Base-by-base conservation (phyloP, 2,797 vertebrate genomes). In the Sardinella longiceps region DNA sequence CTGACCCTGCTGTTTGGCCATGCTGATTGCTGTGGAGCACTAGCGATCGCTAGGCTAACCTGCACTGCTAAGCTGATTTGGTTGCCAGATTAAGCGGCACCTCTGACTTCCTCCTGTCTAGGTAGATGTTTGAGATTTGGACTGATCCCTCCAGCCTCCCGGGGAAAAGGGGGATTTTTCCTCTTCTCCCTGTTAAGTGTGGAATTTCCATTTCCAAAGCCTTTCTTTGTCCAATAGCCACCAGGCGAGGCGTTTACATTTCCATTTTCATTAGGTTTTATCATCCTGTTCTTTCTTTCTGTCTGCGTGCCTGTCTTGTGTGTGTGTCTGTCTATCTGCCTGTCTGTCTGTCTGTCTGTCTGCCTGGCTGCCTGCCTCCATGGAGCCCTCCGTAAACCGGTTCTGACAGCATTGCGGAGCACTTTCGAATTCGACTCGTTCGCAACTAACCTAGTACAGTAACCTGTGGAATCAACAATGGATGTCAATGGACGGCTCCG, bases 1-100 rank as follows among this genome's bases (percentile, higher is more conserved):
- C 86, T 88, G 0, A 14, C 1, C 82, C 87, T 89, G 91, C 82
- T 90, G 90, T 94, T 91, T 93, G 90, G 85, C 91, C 90, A 88
- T 89, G 89, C 60, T 39, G 89, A 83, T 91, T 91, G 84, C 90
- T 88, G 83, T 84, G 15, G 51, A 82, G 46, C 63, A 0, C 3
- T n/a, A n/a, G n/a, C n/a, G n/a, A 15, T 3, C 11, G 12, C 48
- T 50, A 50, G 11, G 77, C 83, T 81, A 86, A 1, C 60, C 60
- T 66, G 81, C 81, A 83, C 84, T 43, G 87, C 28, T 84, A 14
- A 87, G 50, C 85, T 50, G 84, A 87, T 86, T 74, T 58, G 20
- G 48, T 81, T 90, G 51, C 45, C 43, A 81, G 46, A 85, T 85
- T 81, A 12, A 63, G 58, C 37, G 28, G 50, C 39, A 82, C 81